These are phyloP conservation scores for Dinoponera quadriceps DNA, from an alignment of 1,140 invertebrate species.

Conservation along the genomic window DNA sequence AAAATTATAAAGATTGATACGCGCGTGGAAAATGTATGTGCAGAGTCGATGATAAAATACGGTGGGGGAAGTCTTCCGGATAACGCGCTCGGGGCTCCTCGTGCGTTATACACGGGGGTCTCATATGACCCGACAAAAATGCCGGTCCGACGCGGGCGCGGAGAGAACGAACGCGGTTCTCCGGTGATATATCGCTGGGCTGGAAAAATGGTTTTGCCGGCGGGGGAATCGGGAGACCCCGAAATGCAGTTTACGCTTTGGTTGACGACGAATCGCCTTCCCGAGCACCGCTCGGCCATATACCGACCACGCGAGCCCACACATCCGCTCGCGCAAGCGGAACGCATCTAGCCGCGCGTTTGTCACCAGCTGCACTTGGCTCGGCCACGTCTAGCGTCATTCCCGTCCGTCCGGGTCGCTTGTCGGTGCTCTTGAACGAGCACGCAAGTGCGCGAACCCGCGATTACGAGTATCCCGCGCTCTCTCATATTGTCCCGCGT, in stretches of 20 bases:
- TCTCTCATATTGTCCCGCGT: not conserved
- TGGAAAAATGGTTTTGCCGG: constrained; percentile 70
- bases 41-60: constrained; percentile 53
- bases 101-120: constrained; percentile 58
- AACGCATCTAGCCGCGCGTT: constrained; percentile 45
- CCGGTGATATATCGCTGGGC: constrained; percentile 68
- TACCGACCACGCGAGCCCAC: constrained; percentile 10
- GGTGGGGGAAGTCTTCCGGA: constrained; percentile 48
- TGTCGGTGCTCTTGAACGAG: constrained; percentile 14
- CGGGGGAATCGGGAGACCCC: constrained; percentile 54
- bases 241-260: constrained; percentile 75
- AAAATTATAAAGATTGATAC: constrained; percentile 55
- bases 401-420: not conserved
- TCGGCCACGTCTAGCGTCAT: constrained; percentile 35
- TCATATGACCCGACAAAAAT: constrained; percentile 62
- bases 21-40: constrained; percentile 43
- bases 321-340: not conserved
- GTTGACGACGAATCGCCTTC: constrained; percentile 71
- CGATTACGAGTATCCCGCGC: not conserved
- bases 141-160: constrained; percentile 48
- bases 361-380: constrained; percentile 60
- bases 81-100: constrained; percentile 39
- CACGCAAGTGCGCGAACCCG: too few relatives aligned
- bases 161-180: constrained; percentile 53
- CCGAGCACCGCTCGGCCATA: constrained; percentile 45